Percentiles rank a stretch among this genome's conserved stretches.
phyloP scores from a whole-genome alignment of 2,888 invertebrate genomes.

The Scaptomyza cyrtandrae region DNA sequence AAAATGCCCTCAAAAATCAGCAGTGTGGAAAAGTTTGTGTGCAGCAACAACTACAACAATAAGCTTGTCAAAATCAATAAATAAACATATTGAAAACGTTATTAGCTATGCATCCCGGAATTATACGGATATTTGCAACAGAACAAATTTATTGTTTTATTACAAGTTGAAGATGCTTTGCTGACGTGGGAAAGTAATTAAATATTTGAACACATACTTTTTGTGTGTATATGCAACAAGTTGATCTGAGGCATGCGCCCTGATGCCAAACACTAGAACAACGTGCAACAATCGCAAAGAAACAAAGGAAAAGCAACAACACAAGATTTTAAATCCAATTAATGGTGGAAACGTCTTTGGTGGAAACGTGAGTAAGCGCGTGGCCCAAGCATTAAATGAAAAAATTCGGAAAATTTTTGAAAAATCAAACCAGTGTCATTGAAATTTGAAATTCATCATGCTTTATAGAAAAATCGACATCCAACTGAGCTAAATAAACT shows the following conservation, averaged over 20 bases:
- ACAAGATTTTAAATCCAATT: conserved; percentile 70
- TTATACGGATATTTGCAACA: neutral
- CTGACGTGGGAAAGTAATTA: neutral
- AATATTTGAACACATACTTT: neutral
- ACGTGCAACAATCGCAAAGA: conserved; percentile 32
- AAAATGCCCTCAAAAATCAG: conserved; percentile 8
- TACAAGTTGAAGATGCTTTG: neutral
- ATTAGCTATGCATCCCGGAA: neutral
- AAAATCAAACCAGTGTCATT: conserved; percentile 30
- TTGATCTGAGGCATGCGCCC: conserved; percentile 49
- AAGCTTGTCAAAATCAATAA: conserved; percentile 22
- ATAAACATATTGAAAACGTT: conserved; percentile 4
- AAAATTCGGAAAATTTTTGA: conserved; percentile 29
- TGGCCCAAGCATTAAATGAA: conserved; percentile 32
- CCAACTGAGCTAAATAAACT: conserved; percentile 1
- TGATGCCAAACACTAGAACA: conserved; percentile 36
- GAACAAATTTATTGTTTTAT: neutral
- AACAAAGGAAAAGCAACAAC: conserved; percentile 31
- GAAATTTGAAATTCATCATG: conserved; percentile 29
- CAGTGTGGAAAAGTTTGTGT: conserved; percentile 46
- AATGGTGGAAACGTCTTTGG: conserved; percentile 39
- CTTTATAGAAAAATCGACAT: conserved; percentile 9
- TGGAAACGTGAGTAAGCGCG: conserved; percentile 35
- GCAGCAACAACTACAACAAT: conserved; percentile 1
- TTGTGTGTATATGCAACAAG: conserved; percentile 56